Evolutionary conservation across 2,797 vertebrate genomes (phyloP).

Genomic region (Rhabdomys pumilio): DNA sequence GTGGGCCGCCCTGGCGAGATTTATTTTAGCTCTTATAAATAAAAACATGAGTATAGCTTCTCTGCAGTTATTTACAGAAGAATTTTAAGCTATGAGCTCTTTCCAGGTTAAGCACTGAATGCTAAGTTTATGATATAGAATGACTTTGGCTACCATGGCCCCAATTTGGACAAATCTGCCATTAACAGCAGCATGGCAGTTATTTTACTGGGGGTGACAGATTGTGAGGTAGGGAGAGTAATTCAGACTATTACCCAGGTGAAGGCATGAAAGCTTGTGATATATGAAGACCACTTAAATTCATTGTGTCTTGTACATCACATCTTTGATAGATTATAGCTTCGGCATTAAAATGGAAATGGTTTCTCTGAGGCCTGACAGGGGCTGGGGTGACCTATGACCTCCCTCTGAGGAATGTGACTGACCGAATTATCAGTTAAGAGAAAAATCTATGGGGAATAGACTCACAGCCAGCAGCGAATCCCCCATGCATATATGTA

Average conservation of each 20-base stretch:
- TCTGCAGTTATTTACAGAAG: conserved; percentile 86
- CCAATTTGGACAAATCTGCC: conserved; percentile 92
- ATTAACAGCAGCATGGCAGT: conserved; percentile 91
- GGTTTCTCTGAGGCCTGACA: conserved; percentile 95
- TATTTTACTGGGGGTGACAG: conserved; percentile 94
- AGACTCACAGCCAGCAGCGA: conserved; percentile 90
- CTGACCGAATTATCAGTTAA: conserved; percentile 95
- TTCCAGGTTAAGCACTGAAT: conserved; percentile 84
- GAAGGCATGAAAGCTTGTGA: conserved; percentile 94
- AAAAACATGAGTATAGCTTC: conserved; percentile 85
- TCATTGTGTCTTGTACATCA: conserved; percentile 96
- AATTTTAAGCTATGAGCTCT: conserved; percentile 84
- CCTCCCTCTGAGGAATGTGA: conserved; percentile 94
- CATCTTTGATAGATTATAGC: conserved; percentile 97
- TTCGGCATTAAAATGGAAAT: conserved; percentile 99
- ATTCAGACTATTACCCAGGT: conserved; percentile 95
- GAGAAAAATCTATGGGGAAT: conserved; percentile 93
- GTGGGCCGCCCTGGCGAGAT: neutral
- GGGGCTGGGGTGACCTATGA: conserved; percentile 93
- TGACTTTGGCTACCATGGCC: conserved; percentile 88
- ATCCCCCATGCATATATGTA: conserved; percentile 85
- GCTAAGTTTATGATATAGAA: conserved; percentile 91
- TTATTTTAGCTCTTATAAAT: conserved; percentile 88
- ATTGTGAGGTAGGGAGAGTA: conserved; percentile 95
- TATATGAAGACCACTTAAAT: conserved; percentile 96